Conservation (phyloP, 2,797 vertebrate species). For the Dipus sagitta region DNA sequence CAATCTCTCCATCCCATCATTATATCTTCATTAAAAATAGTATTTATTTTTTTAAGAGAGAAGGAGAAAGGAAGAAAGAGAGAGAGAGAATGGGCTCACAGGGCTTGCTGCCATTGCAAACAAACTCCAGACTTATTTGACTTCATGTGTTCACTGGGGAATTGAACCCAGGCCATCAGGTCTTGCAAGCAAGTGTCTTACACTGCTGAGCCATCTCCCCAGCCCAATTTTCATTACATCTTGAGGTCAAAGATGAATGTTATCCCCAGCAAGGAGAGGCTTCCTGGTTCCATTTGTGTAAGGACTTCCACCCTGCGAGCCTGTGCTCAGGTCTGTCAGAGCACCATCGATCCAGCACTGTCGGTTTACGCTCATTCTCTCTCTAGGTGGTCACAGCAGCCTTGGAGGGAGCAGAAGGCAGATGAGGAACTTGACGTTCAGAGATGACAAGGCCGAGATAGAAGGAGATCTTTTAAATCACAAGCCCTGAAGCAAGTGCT, state of each 20-base stretch:
- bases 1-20: too few species aligned
- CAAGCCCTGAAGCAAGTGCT: not conserved
- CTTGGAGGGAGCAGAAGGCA: not conserved
- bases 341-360: not conserved
- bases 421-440: conserved; percentile 59
- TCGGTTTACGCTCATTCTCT: not conserved
- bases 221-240: not conserved
- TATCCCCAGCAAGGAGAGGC: not conserved
- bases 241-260: conserved; percentile 6
- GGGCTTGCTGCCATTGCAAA: not conserved
- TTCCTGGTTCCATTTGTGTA: not conserved
- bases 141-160: not conserved
- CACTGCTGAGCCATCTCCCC: not conserved
- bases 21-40: too few species aligned
- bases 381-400: not conserved
- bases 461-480: conserved; percentile 48
- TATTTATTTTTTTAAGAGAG: too few species aligned
- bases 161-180: too few species aligned
- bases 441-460: conserved; percentile 48
- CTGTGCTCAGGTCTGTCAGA: not conserved
- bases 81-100: too few species aligned
- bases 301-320: not conserved
- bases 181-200: not conserved
- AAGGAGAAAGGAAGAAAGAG: too few species aligned
- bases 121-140: too few species aligned